These are phyloP conservation scores for Macropus fuliginosus DNA, from an alignment of 2,797 vertebrate species.

Conservation along the genomic window DNA sequence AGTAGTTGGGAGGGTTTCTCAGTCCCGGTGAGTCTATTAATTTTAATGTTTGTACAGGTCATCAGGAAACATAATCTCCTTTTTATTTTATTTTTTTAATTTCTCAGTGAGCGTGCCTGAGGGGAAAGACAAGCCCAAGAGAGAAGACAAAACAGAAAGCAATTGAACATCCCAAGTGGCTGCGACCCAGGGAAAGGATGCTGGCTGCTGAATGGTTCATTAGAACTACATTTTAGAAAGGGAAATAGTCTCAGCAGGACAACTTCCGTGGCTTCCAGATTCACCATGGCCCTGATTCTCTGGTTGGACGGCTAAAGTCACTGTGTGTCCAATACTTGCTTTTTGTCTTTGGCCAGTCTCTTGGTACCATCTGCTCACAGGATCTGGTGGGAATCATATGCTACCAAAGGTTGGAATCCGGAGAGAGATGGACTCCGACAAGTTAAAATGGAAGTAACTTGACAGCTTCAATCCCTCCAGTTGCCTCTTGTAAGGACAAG, in stretches of 20 bases:
- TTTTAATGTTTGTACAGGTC: slow-evolving; percentile 79
- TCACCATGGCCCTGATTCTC: slow-evolving; percentile 86
- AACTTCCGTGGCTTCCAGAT: slow-evolving; percentile 65
- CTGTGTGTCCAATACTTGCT: slow-evolving; percentile 47
- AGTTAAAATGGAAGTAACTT: slow-evolving; percentile 92
- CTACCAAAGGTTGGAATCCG: slow-evolving; percentile 73
- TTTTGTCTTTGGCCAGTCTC: slow-evolving; percentile 61
- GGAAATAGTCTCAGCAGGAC: slow-evolving; percentile 59
- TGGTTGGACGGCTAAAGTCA: slow-evolving; percentile 89
- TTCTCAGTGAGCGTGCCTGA: slow-evolving; percentile 84
- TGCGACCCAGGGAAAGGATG: slow-evolving; percentile 79
- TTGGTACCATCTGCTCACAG: slow-evolving; percentile 54
- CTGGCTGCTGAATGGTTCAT: slow-evolving; percentile 76
- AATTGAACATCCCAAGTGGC: slow-evolving; percentile 60
- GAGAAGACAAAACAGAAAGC: slow-evolving; percentile 24
- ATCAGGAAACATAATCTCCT: slow-evolving; percentile 84
- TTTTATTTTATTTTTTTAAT: slow-evolving; percentile 80
- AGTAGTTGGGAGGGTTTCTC: slow-evolving; percentile 70
- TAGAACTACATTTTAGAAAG: slow-evolving; percentile 79
- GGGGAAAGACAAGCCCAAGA: slow-evolving; percentile 74
- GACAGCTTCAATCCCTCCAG: slow-evolving; percentile 85
- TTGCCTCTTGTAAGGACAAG: slow-evolving; percentile 87
- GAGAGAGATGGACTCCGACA: slow-evolving; percentile 88
- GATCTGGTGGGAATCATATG: slow-evolving; percentile 77
- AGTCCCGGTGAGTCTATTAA: slow-evolving; percentile 76